Evolutionary conservation across 2,888 invertebrate genomes (phyloP).

Genomic region (Zeuzera pyrina): DNA sequence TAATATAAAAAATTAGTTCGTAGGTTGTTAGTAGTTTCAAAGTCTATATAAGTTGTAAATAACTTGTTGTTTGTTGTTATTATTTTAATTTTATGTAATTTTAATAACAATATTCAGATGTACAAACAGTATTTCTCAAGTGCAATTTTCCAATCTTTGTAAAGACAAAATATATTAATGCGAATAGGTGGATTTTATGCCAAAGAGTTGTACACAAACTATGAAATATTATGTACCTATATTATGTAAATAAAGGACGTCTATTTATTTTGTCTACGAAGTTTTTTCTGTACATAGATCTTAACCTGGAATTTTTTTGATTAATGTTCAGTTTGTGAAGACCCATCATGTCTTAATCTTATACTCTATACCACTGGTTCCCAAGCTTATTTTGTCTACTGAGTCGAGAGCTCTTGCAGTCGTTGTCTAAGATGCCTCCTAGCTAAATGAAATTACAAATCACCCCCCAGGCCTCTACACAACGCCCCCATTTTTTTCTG

Average conservation of each 20-base stretch:
- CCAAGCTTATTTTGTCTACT: too few species aligned
- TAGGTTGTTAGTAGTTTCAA: slow-evolving; percentile 25
- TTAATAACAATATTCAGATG: slow-evolving; percentile 15
- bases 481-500: too few species aligned
- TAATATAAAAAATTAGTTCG: slow-evolving; percentile 11
- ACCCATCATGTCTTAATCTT: too few species aligned
- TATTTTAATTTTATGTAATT: slow-evolving; percentile 28
- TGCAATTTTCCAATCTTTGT: slow-evolving; percentile 42
- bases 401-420: too few species aligned
- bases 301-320: slow-evolving; percentile 7
- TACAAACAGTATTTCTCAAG: slow-evolving; percentile 51
- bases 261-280: slow-evolving; percentile 35
- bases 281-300: slow-evolving; percentile 21
- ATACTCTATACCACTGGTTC: too few species aligned
- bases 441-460: too few species aligned
- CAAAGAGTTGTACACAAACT: slow-evolving; percentile 62
- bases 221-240: slow-evolving; percentile 39
- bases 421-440: too few species aligned
- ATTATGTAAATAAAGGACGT: slow-evolving; percentile 35
- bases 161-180: slow-evolving; percentile 22
- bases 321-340: too few species aligned
- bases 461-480: too few species aligned
- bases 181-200: slow-evolving; percentile 59
- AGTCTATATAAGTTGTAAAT: slow-evolving; percentile 35
- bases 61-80: slow-evolving; percentile 35